Evolutionary conservation across 92 coral and sea anemone species (phyloP).

Genomic region (Parazoanthus atlanticus): DNA sequence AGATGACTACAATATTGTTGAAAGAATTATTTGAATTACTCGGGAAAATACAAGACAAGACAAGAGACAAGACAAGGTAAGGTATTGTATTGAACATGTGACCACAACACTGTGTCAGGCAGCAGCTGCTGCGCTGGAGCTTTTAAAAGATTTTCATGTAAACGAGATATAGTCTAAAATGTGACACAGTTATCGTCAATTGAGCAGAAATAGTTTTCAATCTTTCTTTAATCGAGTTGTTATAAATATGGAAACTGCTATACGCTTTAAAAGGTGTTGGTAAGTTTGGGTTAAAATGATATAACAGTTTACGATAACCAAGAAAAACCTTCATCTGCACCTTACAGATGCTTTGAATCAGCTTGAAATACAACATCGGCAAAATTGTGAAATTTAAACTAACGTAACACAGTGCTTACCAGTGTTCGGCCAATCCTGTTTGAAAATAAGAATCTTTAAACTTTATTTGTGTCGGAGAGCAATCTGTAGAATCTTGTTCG

Average conservation of each 20-base stretch:
- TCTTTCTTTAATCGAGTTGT: background rate
- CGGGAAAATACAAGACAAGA: background rate
- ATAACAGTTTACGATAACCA: background rate
- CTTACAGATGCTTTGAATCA: background rate
- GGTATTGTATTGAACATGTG: background rate
- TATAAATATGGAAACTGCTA: background rate
- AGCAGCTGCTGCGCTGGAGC: background rate
- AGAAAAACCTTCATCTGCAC: background rate
- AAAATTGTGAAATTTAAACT: too few species aligned
- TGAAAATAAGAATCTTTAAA: too few species aligned
- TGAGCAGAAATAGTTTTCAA: background rate
- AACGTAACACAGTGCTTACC: background rate
- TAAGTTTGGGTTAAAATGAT: background rate
- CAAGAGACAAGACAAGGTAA: too few species aligned
- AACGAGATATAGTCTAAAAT: background rate
- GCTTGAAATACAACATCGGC: background rate
- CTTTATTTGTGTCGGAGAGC: background rate
- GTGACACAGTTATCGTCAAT: background rate
- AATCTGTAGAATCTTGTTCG: background rate
- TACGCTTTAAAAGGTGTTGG: background rate
- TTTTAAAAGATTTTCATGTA: too few species aligned
- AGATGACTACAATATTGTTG: conserved; percentile 25
- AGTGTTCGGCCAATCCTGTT: too few species aligned
- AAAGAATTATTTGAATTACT: conserved; percentile 23
- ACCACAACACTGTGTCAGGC: background rate